phyloP scores from a whole-genome alignment of 2,797 vertebrate genomes.

The Octomys mimax region DNA sequence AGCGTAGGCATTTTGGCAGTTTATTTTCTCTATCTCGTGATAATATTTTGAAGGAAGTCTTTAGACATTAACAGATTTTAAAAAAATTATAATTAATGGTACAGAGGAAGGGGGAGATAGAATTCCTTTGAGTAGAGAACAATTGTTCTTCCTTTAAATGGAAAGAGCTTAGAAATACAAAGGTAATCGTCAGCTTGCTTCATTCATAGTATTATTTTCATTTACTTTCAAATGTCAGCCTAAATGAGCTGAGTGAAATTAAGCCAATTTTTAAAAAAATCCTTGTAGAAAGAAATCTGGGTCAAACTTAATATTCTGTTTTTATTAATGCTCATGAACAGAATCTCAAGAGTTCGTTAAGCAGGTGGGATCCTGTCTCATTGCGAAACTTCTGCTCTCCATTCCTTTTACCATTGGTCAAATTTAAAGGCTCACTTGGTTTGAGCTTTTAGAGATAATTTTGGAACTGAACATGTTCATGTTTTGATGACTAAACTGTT shows the following conservation, averaged over 20 bases:
- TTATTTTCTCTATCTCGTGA: neutral
- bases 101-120: neutral
- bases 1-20: neutral
- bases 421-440: constrained; percentile 16
- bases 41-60: constrained; percentile 56
- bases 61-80: constrained; percentile 40
- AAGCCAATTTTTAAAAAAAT: neutral
- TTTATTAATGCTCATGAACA: neutral
- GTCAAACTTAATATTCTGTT: constrained; percentile 18
- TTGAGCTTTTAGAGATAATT: constrained; percentile 60
- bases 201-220: constrained; percentile 47
- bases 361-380: neutral
- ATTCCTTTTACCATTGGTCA: constrained; percentile 1
- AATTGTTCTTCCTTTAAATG: constrained; percentile 56
- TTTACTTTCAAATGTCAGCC: neutral
- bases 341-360: neutral
- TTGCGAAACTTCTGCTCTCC: neutral
- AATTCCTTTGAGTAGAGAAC: neutral
- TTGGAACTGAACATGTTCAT: neutral
- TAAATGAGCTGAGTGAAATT: constrained; percentile 24
- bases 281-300: constrained; percentile 20
- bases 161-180: constrained; percentile 45
- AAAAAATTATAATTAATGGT: constrained; percentile 38
- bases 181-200: constrained; percentile 2
- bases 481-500: constrained; percentile 41